A percentile compares a stretch with the other conserved stretches of the same genome.
Evolutionary conservation across 1,140 invertebrate species (phyloP).

Genomic region (Drosophila auraria): DNA sequence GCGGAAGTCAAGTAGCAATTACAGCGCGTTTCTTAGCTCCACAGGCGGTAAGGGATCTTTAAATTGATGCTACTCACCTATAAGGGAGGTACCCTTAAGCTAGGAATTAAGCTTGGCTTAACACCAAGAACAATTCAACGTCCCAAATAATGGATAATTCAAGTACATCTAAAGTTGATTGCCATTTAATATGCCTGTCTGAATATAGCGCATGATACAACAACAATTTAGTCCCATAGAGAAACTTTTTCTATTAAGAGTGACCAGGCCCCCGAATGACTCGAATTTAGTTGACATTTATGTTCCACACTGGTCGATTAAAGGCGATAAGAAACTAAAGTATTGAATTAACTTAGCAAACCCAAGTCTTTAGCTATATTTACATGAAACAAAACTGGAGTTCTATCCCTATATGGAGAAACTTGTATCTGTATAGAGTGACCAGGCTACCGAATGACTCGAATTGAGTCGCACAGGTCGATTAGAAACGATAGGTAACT

Average conservation of each 20-base stretch:
- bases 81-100: background rate
- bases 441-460: background rate
- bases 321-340: too few relatives aligned
- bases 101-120: background rate
- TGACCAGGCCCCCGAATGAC: too few relatives aligned
- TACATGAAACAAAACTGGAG: too few relatives aligned
- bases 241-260: too few relatives aligned
- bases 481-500: background rate
- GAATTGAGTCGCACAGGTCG: background rate
- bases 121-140: background rate
- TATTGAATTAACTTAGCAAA: too few relatives aligned
- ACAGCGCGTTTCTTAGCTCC: slow-evolving; percentile 9
- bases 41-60: background rate
- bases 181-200: background rate
- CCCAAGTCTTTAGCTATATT: too few relatives aligned
- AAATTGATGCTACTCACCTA: background rate
- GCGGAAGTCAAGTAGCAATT: slow-evolving; percentile 32
- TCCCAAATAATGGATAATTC: too few relatives aligned
- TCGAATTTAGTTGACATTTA: too few relatives aligned
- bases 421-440: too few relatives aligned
- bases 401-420: background rate
- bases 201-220: too few relatives aligned
- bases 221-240: too few relatives aligned
- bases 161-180: background rate
- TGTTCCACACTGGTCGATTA: too few relatives aligned